Conservation (phyloP, 1,140 invertebrate species). For the Andrena cerasifolii region DNA sequence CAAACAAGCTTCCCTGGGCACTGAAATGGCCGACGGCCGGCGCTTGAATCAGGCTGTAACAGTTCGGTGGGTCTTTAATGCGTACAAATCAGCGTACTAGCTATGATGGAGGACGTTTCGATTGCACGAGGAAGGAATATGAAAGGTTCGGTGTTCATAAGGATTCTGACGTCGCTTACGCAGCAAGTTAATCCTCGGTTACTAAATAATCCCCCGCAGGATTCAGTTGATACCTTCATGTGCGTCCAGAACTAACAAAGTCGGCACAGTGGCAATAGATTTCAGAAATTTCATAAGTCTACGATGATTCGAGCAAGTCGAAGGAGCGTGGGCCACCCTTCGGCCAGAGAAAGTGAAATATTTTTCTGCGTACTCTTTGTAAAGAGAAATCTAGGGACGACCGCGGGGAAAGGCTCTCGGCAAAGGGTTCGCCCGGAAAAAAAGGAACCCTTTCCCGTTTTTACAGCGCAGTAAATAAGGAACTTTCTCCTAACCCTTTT, state of each 20-base stretch:
- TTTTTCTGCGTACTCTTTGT: not conserved
- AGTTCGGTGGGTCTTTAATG: too few species aligned
- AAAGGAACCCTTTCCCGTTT: constrained; percentile 71
- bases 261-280: too few species aligned
- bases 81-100: not conserved
- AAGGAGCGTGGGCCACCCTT: too few species aligned
- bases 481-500: constrained; percentile 80
- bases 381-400: not conserved
- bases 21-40: too few species aligned
- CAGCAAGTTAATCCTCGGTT: not conserved
- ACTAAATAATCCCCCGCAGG: too few species aligned
- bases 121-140: not conserved
- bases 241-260: too few species aligned
- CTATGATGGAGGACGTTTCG: not conserved
- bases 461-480: constrained; percentile 75
- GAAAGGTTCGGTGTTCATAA: not conserved
- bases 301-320: too few species aligned
- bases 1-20: too few species aligned
- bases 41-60: too few species aligned
- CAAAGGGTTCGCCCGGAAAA: constrained; percentile 53
- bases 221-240: too few species aligned
- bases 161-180: not conserved
- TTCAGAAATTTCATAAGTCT: too few species aligned
- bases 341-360: not conserved
- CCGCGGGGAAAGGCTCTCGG: constrained; percentile 4